These are phyloP conservation scores for Gyps fulvus DNA, from an alignment of 2,113 vertebrate species.

Conservation along the genomic window DNA sequence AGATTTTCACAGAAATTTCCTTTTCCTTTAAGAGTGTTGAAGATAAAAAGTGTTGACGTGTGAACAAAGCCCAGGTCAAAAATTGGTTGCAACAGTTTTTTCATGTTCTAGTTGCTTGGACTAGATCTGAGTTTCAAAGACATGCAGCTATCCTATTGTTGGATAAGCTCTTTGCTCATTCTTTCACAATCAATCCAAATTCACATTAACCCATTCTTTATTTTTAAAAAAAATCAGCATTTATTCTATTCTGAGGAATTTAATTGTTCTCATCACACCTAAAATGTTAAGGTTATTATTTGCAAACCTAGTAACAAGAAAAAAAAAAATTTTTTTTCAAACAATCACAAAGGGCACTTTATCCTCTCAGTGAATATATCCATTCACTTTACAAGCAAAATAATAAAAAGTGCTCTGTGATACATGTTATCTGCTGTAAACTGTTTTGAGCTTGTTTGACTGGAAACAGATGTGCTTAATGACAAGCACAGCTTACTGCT, in stretches of 20 bases:
- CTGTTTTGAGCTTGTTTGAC: background rate
- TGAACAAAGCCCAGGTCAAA: constrained; percentile 4
- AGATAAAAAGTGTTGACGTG: background rate
- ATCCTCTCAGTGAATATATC: background rate
- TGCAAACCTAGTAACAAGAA: background rate
- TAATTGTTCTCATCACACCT: background rate
- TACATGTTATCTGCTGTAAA: background rate
- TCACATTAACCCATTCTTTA: background rate
- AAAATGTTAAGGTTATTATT: background rate
- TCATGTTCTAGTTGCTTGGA: background rate
- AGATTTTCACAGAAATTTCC: background rate
- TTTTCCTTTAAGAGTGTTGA: background rate
- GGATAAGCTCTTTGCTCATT: background rate
- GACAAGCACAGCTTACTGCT: background rate
- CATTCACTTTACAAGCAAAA: background rate
- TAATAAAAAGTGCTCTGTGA: background rate
- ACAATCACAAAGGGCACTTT: background rate
- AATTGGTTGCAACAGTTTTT: background rate
- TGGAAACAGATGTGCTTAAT: background rate
- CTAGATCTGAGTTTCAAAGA: background rate
- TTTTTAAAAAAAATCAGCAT: background rate
- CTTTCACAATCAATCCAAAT: background rate
- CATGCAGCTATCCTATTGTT: background rate
- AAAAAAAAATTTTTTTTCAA: background rate
- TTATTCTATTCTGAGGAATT: background rate